A percentile compares a stretch with the other conserved stretches of the same genome.
Conservation (phyloP, 1,140 invertebrate genomes). For the Chironomus striatipennis region DNA sequence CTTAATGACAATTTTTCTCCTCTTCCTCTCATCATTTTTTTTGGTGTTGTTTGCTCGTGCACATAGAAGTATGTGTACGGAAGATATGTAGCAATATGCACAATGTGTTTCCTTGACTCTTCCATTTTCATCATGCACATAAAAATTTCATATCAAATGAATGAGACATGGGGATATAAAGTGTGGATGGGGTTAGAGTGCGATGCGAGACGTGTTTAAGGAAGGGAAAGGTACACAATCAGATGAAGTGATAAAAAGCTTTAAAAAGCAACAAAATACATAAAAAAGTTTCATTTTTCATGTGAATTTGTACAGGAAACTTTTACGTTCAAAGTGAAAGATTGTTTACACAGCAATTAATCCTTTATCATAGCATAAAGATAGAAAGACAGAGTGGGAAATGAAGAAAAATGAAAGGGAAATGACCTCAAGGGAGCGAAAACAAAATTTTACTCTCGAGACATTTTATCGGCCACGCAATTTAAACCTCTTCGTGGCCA, state of each 20-base stretch:
- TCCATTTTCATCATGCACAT: too few relatives aligned
- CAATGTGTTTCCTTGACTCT: too few relatives aligned
- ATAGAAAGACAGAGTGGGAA: background rate
- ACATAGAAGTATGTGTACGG: too few relatives aligned
- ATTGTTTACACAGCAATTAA: constrained; percentile 13
- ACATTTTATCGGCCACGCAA: constrained; percentile 1
- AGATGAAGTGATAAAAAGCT: background rate
- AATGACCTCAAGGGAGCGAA: background rate
- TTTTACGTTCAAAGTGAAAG: background rate
- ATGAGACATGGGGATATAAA: too few relatives aligned
- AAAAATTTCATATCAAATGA: too few relatives aligned
- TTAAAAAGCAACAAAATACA: background rate
- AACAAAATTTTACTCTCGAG: background rate
- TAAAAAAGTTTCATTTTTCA: too few relatives aligned
- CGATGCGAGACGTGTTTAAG: too few relatives aligned
- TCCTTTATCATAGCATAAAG: constrained; percentile 12
- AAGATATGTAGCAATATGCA: too few relatives aligned
- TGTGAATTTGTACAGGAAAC: too few relatives aligned
- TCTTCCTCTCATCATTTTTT: background rate
- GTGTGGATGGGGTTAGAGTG: too few relatives aligned
- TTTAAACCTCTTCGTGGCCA: constrained; percentile 1
- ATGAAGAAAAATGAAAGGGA: background rate
- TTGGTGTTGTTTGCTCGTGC: background rate
- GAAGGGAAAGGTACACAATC: too few relatives aligned
- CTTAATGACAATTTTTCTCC: constrained; percentile 8